Evolutionary conservation across 2,113 vertebrate genomes (phyloP), one percentile per base, ranked within the genome.

Genomic region (Phyllostomus discolor): DNA sequence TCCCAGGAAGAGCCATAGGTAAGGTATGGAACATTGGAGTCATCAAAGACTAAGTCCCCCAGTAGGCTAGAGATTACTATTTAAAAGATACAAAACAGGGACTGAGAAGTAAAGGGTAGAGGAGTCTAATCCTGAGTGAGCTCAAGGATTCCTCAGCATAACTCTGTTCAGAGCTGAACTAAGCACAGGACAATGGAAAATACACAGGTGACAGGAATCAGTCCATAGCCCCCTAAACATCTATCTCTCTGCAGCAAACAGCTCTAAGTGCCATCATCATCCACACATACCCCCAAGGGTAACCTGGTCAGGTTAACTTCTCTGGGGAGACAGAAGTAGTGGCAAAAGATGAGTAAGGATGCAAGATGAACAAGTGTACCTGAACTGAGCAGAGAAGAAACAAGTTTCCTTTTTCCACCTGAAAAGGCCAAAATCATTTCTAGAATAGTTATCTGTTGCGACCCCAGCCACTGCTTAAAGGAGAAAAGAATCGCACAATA

Each of bases 51-150:
- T 90, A 87, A 24, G 8, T 79, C 5, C 22, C 52, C 54, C 12
- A 11, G 4, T 16, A 94, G 24, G 31, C 67, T 54, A 90, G 78
- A 69, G 59, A 64, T 81, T 92, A 76, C 72, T 66, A 72, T 70
- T 95, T 89, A 97, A 94, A 83, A 82, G 52, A 83, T 20, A 82
- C 16, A 79, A 94, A 94, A 46, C 43, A 92, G 24, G 46, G 28
- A 83, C 16, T 87, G 79, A 22, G 54, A 48, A n/a, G 10, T 91
- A 73, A 72, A 90, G 31, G 12, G 24, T 33, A 92, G 70, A 87
- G 62, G n/a, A 88, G 2, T 48, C 75, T 59, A 79, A 91, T 75
- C 28, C 64, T 38, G 67, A 41, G 43, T 2, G 4, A 7, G 6
- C 22, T 85, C 57, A 91, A 94, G 67, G 88, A 82, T 89, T 82